A percentile compares a stretch with the other conserved stretches of the same genome.
Evolutionary conservation across 2,888 invertebrate species (phyloP).

Genomic region (Ectemnius continuus): DNA sequence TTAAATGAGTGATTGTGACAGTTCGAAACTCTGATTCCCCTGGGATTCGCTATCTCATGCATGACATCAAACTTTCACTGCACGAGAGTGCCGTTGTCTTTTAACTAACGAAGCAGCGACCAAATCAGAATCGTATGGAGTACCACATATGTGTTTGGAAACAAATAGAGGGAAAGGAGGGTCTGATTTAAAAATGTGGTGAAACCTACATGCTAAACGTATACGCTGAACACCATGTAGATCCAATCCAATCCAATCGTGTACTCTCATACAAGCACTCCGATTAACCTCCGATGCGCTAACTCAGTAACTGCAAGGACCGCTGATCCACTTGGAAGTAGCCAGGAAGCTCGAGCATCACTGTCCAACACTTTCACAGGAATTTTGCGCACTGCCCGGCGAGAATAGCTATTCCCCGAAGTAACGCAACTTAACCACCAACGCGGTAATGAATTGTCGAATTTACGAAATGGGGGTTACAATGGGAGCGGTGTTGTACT

Average conservation of each 20-base stretch:
- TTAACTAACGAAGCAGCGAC: background rate
- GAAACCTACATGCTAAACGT: conserved; percentile 1
- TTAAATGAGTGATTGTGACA: no score
- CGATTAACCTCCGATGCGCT: conserved; percentile 8
- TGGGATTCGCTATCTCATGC: no score
- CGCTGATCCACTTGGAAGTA: background rate
- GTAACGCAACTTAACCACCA: no score
- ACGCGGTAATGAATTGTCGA: no score
- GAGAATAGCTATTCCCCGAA: no score
- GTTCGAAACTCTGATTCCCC: no score
- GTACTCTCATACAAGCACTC: conserved; percentile 26
- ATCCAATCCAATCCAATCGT: background rate
- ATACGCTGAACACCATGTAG: background rate
- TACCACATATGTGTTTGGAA: background rate
- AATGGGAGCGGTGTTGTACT: no score
- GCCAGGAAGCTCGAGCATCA: background rate
- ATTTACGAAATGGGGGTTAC: no score
- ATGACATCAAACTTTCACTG: no score
- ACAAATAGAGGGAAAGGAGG: background rate
- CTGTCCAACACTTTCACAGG: background rate
- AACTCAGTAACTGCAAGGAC: background rate
- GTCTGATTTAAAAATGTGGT: background rate
- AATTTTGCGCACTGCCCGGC: background rate
- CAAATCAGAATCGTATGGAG: background rate
- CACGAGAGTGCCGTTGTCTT: no score